phyloP scores from a whole-genome alignment of 1,140 invertebrate genomes.

The Telenomus remus region DNA sequence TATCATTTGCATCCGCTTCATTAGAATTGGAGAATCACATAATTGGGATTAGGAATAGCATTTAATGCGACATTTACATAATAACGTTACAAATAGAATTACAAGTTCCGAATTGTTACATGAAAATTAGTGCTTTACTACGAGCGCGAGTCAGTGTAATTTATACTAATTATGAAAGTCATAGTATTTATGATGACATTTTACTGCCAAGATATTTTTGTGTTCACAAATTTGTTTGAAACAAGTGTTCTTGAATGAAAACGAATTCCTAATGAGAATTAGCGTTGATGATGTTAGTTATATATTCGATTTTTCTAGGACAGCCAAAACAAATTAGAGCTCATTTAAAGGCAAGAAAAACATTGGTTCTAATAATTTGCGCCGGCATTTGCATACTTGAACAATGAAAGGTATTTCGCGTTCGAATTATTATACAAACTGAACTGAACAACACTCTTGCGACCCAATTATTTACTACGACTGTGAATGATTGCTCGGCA shows the following conservation, averaged over 20 bases:
- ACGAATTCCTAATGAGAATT: no score
- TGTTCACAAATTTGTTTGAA: no score
- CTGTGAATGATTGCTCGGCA: constrained; percentile 4
- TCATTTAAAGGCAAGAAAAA: constrained; percentile 29
- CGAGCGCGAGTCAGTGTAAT: no score
- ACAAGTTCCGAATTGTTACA: constrained; percentile 16
- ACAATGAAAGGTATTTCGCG: constrained; percentile 9
- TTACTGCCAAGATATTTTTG: no score
- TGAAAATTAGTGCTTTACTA: no score
- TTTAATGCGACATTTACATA: constrained; percentile 31
- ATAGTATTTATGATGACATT: no score
- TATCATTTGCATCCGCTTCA: constrained; percentile 22
- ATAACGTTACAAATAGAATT: constrained; percentile 31
- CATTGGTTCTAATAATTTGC: constrained; percentile 24
- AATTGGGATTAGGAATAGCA: constrained; percentile 8
- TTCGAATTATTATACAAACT: constrained; percentile 5
- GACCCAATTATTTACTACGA: constrained; percentile 12
- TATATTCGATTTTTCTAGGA: constrained; percentile 25
- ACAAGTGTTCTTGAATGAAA: no score
- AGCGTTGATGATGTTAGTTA: constrained; percentile 30
- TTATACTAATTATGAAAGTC: no score
- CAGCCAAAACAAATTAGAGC: constrained; percentile 34
- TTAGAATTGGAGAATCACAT: constrained; percentile 20
- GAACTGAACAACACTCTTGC: constrained; percentile 1
- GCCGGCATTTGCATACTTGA: constrained; percentile 34